phyloP scores from a whole-genome alignment of 2,113 vertebrate genomes.

The Orientallactaga bullata region DNA sequence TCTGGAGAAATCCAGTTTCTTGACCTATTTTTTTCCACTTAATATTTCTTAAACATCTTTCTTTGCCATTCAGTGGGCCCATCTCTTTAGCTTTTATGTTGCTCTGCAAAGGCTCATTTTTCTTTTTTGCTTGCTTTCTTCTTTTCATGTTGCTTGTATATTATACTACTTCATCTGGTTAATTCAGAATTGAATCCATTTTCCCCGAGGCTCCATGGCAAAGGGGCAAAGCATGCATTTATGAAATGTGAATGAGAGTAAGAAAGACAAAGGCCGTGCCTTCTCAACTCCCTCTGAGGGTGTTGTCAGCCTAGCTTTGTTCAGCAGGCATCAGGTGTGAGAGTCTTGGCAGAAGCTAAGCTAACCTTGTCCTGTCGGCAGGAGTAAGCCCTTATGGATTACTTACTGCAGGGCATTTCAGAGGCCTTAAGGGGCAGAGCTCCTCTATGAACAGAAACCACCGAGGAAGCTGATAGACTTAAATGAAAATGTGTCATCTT shows the following conservation, averaged over 20 bases:
- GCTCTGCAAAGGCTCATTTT: not conserved
- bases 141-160: not conserved
- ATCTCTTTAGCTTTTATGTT: not conserved
- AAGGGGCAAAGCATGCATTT: not conserved
- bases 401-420: not conserved
- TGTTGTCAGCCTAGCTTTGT: conserved; percentile 10
- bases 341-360: conserved; percentile 12
- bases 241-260: not conserved
- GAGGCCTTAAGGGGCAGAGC: not conserved
- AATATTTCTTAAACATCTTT: conserved; percentile 4
- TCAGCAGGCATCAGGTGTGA: not conserved
- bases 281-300: not conserved
- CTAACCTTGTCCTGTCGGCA: not conserved
- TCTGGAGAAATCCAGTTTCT: not conserved
- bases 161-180: conserved; percentile 16
- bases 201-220: not conserved
- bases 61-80: not conserved
- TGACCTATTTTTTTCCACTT: not conserved
- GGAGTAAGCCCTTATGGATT: not conserved
- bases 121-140: not conserved
- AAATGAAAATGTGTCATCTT: not conserved
- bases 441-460: not conserved
- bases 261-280: not conserved
- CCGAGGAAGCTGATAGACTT: not conserved
- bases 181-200: not conserved